Conservation (phyloP, 2,113 vertebrate species). For the Elephantulus edwardii region DNA sequence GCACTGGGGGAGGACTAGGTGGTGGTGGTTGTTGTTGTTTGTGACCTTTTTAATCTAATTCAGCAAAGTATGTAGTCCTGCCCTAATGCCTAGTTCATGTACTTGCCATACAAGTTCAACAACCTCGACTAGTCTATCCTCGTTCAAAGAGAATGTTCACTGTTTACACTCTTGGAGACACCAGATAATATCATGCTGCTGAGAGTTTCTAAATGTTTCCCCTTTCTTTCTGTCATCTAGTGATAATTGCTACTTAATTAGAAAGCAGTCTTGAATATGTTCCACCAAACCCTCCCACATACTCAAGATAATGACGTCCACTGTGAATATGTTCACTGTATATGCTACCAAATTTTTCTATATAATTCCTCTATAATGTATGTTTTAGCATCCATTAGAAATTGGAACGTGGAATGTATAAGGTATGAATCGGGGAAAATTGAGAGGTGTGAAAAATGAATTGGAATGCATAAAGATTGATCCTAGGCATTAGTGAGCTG, state of each 20-base stretch:
- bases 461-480: no score
- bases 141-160: neutral
- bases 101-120: neutral
- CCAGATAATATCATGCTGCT: neutral
- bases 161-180: neutral
- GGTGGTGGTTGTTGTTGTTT: neutral
- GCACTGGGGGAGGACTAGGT: neutral
- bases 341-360: no score
- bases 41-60: neutral
- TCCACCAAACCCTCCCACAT: no score
- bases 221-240: neutral
- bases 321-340: no score
- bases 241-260: neutral
- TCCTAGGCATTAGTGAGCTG: no score
- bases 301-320: no score
- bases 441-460: no score
- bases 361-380: no score
- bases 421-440: no score
- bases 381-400: no score
- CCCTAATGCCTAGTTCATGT: neutral
- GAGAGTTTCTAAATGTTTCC: neutral
- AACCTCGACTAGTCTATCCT: neutral
- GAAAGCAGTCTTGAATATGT: neutral
- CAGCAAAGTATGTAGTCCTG: neutral
- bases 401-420: no score